Percentiles rank a stretch among this genome's conserved stretches.
These are phyloP conservation scores for Tiliqua scincoides DNA, from an alignment of 2,113 vertebrate species.

Conservation along the genomic window DNA sequence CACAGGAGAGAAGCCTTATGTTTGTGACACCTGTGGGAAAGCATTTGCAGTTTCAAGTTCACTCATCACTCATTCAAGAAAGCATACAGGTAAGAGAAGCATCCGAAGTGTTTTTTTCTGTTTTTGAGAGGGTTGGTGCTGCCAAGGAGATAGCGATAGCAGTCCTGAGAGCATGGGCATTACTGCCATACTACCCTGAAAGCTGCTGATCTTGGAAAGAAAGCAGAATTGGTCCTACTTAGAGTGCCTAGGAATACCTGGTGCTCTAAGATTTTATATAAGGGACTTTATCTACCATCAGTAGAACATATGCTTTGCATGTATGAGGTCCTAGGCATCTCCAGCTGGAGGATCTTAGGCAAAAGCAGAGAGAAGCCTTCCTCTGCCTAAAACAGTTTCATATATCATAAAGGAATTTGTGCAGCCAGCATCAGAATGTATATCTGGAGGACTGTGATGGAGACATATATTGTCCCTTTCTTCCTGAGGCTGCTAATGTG, in stretches of 20 bases:
- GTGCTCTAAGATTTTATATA: not conserved
- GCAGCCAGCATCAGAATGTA: not conserved
- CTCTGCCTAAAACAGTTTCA: not conserved
- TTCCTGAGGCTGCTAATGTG: not conserved
- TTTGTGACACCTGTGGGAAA: conserved; percentile 96
- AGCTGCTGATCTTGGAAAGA: not conserved
- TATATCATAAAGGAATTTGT: not conserved
- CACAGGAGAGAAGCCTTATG: conserved; percentile 97
- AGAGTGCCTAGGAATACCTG: not conserved
- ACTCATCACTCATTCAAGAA: conserved; percentile 94
- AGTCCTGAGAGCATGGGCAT: not conserved
- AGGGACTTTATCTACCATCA: not conserved
- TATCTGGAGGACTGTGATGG: not conserved
- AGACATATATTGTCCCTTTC: not conserved
- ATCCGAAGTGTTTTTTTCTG: rapidly evolving
- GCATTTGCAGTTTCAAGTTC: conserved; percentile 97
- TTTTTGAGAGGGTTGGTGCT: not conserved
- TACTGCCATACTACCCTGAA: not conserved
- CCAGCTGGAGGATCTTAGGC: no score
- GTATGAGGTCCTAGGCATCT: not conserved
- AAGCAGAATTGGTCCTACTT: not conserved
- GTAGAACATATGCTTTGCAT: not conserved
- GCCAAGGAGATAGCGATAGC: rapidly evolving
- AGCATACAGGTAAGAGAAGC: conserved; percentile 87
- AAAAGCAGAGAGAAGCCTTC: not conserved